phyloP scores from a whole-genome alignment of 2,888 invertebrate genomes.

The Pilophorus perplexus region DNA sequence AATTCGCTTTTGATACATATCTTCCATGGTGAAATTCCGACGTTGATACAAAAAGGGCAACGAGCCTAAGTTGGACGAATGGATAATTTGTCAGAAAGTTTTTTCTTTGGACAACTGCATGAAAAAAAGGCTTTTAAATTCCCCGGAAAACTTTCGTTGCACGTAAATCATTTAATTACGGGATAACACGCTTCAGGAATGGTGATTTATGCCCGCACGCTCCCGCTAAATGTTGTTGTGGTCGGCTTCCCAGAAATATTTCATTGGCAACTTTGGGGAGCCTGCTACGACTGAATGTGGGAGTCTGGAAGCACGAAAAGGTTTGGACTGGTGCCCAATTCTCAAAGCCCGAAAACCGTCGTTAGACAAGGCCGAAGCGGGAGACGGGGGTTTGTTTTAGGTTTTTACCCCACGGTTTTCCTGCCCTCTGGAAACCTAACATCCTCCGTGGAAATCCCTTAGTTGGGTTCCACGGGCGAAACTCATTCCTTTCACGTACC shows the following conservation, averaged over 20 bases:
- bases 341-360: constrained; percentile 5
- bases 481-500: too few species aligned
- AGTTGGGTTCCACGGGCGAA: too few species aligned
- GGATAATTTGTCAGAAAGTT: too few species aligned
- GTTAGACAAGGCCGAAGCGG: background rate
- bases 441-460: background rate
- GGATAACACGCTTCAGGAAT: constrained; percentile 15
- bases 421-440: background rate
- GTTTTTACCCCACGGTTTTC: constrained; percentile 21
- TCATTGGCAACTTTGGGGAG: constrained; percentile 22
- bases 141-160: constrained; percentile 17
- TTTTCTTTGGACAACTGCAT: too few species aligned
- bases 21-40: too few species aligned
- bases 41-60: too few species aligned
- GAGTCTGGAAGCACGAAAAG: background rate
- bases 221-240: constrained; percentile 34
- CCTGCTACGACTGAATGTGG: too few species aligned
- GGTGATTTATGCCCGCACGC: constrained; percentile 19
- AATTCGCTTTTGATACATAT: too few species aligned
- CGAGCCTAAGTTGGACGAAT: too few species aligned
- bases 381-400: constrained; percentile 2
- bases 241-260: constrained; percentile 32
- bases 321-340: constrained; percentile 14
- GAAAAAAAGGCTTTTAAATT: constrained; percentile 1
- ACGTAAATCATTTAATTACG: constrained; percentile 29